phyloP scores from a whole-genome alignment of 2,113 vertebrate genomes.

The Tringa solitaria region DNA sequence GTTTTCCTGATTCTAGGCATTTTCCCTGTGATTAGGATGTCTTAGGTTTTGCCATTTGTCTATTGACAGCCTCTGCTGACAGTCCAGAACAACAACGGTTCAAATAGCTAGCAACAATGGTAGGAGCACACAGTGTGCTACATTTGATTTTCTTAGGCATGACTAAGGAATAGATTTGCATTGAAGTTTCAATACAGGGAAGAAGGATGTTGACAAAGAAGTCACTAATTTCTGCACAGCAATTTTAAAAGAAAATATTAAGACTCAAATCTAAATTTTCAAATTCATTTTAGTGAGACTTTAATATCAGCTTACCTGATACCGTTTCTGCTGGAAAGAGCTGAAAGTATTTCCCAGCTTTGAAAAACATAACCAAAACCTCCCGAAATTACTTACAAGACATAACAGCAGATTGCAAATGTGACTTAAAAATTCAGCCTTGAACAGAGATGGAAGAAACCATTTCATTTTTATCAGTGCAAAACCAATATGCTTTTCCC shows the following conservation, averaged over 20 bases:
- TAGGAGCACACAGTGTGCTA: background rate
- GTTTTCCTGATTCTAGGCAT: background rate
- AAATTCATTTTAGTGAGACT: background rate
- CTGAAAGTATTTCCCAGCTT: background rate
- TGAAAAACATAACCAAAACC: background rate
- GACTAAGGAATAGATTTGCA: background rate
- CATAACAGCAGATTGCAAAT: background rate
- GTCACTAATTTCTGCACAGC: background rate
- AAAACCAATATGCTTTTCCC: background rate
- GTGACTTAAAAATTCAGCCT: background rate
- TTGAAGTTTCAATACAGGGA: background rate
- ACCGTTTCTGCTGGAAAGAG: background rate
- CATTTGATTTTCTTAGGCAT: background rate
- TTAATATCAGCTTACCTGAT: background rate
- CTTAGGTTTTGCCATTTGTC: background rate
- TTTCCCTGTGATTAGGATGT: background rate
- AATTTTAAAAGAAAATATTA: background rate
- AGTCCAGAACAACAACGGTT: background rate
- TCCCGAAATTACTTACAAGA: background rate
- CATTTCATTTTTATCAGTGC: background rate
- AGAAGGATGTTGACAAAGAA: background rate
- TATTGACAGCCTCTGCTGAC: background rate
- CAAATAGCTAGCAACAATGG: background rate
- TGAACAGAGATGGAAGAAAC: background rate
- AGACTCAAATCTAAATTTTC: background rate